These are phyloP conservation scores for Brachynemurus nebulosus DNA, from an alignment of 2,888 invertebrate species.

Conservation along the genomic window DNA sequence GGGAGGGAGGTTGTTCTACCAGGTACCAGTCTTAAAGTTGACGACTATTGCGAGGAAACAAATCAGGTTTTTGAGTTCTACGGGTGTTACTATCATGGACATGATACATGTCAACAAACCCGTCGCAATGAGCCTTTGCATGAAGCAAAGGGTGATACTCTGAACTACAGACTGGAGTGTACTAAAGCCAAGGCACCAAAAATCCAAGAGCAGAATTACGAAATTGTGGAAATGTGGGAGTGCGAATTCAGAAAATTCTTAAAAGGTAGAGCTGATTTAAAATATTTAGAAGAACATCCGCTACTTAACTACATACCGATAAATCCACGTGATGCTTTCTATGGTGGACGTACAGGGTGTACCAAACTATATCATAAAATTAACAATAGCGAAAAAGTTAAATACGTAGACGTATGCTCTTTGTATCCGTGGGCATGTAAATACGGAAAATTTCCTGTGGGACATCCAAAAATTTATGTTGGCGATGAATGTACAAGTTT, in stretches of 20 bases:
- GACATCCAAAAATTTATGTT: conserved; percentile 20
- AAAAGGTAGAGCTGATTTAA: too few species aligned
- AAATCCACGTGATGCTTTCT: conserved; percentile 19
- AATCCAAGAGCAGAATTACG: too few species aligned
- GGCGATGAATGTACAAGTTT: conserved; percentile 10
- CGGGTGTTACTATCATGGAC: conserved; percentile 12
- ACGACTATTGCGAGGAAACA: conserved; percentile 1
- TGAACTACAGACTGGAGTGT: too few species aligned
- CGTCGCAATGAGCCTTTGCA: too few species aligned
- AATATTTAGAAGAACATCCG: too few species aligned
- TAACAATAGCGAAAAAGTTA: conserved; percentile 19
- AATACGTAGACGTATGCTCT: conserved; percentile 21
- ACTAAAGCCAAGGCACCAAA: too few species aligned
- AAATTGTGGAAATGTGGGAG: too few species aligned
- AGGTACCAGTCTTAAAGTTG: conserved; percentile 12
- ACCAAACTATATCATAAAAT: conserved; percentile 11
- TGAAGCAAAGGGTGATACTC: too few species aligned
- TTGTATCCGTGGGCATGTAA: conserved; percentile 23
- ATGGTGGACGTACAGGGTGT: conserved; percentile 19
- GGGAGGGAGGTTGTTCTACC: too few species aligned
- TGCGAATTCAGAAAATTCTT: too few species aligned
- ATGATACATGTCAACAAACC: too few species aligned
- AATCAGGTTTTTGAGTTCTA: conserved; percentile 9
- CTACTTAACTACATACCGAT: too few species aligned
- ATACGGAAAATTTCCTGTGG: conserved; percentile 19